Evolutionary conservation across 2,113 vertebrate genomes (phyloP).

Genomic region (Diadophis punctatus): DNA sequence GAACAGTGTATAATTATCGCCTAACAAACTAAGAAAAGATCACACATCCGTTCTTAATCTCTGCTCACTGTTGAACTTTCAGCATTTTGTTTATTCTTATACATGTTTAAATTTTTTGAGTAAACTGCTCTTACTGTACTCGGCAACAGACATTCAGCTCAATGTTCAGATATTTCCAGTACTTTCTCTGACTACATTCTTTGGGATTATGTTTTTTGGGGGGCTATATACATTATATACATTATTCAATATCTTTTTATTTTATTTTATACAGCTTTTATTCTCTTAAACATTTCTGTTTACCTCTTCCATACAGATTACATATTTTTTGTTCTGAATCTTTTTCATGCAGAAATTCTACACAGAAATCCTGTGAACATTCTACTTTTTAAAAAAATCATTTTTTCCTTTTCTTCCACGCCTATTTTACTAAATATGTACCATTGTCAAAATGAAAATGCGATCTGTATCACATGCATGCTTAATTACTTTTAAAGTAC

Average conservation of each 20-base stretch:
- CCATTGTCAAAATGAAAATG: not conserved
- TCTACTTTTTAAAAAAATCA: not conserved
- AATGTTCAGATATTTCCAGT: not conserved
- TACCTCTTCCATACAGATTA: not conserved
- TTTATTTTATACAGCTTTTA: not conserved
- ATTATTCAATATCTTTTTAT: not conserved
- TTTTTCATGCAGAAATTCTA: not conserved
- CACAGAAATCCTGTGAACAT: not conserved
- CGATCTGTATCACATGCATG: not conserved
- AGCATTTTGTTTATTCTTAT: not conserved
- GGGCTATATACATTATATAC: too few species aligned
- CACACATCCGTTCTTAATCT: not conserved
- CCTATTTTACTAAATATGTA: not conserved
- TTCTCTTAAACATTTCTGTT: not conserved
- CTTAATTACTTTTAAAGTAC: not conserved
- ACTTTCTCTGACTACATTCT: not conserved
- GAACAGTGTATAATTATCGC: too few species aligned
- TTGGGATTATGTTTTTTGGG: not conserved
- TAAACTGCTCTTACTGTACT: not conserved
- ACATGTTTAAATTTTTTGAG: not conserved
- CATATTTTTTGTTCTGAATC: not conserved
- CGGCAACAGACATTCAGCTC: not conserved
- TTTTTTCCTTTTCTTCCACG: not conserved
- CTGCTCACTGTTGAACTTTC: not conserved
- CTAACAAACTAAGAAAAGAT: not conserved